Evolutionary conservation across 2,888 invertebrate genomes (phyloP).

Genomic region (Globia sparganii): DNA sequence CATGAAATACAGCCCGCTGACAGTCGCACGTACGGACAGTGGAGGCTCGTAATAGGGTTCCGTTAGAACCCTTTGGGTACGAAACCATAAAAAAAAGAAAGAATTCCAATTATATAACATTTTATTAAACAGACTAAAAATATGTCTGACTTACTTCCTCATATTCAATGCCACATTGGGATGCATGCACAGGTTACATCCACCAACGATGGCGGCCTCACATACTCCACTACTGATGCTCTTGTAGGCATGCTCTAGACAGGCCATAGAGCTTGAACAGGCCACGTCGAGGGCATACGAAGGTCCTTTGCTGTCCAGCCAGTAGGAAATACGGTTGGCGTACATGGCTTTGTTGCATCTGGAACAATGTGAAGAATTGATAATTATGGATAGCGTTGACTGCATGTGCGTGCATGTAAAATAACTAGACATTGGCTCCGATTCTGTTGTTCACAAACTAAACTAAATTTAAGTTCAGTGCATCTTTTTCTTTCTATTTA

Average conservation of each 20-base stretch:
- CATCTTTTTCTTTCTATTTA: no score
- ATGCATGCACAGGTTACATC: conserved; percentile 89
- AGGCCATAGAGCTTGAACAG: conserved; percentile 72
- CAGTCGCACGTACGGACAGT: no score
- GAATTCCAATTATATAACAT: background rate
- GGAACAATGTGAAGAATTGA: conserved; percentile 23
- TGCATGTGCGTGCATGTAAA: no score
- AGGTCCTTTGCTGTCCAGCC: conserved; percentile 75
- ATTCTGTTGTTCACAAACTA: no score
- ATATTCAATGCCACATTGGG: conserved; percentile 77
- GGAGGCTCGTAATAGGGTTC: no score
- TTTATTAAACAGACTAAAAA: background rate
- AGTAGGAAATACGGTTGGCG: conserved; percentile 79
- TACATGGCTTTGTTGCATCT: conserved; percentile 76
- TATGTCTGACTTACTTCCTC: conserved; percentile 63
- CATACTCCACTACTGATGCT: conserved; percentile 74
- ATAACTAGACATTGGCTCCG: no score
- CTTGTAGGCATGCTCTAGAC: conserved; percentile 74
- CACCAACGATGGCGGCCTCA: conserved; percentile 90
- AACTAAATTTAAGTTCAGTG: no score
- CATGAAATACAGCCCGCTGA: no score
- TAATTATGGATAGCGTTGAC: background rate
- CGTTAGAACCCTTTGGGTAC: no score
- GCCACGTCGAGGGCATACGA: conserved; percentile 72
- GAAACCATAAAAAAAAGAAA: background rate